Evolutionary conservation across 2,888 invertebrate species (phyloP).

Genomic region (Pinctada fucata): DNA sequence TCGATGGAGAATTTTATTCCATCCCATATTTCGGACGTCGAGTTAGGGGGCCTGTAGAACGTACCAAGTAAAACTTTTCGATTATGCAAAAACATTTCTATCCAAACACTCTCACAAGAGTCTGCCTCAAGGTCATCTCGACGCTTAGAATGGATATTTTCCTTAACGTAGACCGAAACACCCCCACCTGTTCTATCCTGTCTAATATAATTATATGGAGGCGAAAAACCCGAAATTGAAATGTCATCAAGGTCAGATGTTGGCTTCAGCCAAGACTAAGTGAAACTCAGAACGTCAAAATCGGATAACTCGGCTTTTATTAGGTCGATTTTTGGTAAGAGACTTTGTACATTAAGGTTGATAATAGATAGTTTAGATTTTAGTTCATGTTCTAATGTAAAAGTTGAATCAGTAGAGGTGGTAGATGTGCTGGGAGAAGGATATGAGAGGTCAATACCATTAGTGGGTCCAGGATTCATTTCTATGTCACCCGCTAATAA

Average conservation of each 20-base stretch:
- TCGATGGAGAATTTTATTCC: constrained; percentile 1
- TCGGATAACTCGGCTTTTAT: neutral
- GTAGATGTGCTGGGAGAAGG: neutral
- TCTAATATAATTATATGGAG: constrained; percentile 1
- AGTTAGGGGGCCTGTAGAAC: constrained; percentile 24
- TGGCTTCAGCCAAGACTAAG: neutral
- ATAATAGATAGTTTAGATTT: neutral
- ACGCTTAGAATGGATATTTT: neutral
- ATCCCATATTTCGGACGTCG: neutral
- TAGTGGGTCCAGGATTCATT: neutral
- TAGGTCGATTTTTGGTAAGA: neutral
- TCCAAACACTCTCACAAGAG: constrained; percentile 18
- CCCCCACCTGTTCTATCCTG: constrained; percentile 1
- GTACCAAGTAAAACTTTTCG: constrained; percentile 4
- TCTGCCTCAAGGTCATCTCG: constrained; percentile 6
- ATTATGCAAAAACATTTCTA: constrained; percentile 10
- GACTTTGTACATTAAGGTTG: neutral
- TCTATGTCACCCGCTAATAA: neutral
- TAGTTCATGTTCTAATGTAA: neutral
- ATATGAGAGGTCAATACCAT: too few species aligned
- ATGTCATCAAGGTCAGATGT: neutral
- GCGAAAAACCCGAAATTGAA: neutral
- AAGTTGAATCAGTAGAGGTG: neutral
- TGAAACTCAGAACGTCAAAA: neutral
- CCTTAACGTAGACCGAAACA: neutral